A percentile compares a stretch with the other conserved stretches of the same genome.
Evolutionary conservation across 2,113 vertebrate species (phyloP).

Genomic region (Lates calcarifer): DNA sequence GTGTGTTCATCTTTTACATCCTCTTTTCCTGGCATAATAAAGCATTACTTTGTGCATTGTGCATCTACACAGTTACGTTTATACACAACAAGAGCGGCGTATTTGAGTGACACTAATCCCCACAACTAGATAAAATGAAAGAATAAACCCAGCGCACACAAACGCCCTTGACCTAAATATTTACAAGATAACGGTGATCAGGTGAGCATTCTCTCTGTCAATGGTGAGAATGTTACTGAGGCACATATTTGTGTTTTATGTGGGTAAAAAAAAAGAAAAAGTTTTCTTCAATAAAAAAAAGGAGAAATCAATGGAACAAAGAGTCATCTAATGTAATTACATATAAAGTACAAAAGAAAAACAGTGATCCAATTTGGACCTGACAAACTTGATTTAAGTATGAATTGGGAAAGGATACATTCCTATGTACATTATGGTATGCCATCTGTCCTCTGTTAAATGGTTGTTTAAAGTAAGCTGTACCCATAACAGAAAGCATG

Average conservation of each 20-base stretch:
- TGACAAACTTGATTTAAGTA: slow-evolving; percentile 25
- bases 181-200: slow-evolving; percentile 55
- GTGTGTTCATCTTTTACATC: slow-evolving; percentile 23
- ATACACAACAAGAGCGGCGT: slow-evolving; percentile 42
- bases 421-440: slow-evolving; percentile 63
- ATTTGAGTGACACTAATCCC: slow-evolving; percentile 68
- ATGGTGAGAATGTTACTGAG: slow-evolving; percentile 67
- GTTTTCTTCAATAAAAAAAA: slow-evolving; percentile 53
- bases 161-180: slow-evolving; percentile 69
- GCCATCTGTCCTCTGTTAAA: slow-evolving; percentile 14
- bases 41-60: slow-evolving; percentile 48
- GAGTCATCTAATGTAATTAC: slow-evolving; percentile 11
- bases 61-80: slow-evolving; percentile 48
- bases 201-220: slow-evolving; percentile 67
- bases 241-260: slow-evolving; percentile 71
- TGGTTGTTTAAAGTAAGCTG: slow-evolving; percentile 5
- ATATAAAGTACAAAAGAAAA: slow-evolving; percentile 41
- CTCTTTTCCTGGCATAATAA: slow-evolving; percentile 15
- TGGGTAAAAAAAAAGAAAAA: slow-evolving; percentile 38
- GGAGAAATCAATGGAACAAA: slow-evolving; percentile 37
- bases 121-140: slow-evolving; percentile 61
- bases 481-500: background rate
- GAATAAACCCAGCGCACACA: slow-evolving; percentile 50
- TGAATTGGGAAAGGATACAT: slow-evolving; percentile 59
- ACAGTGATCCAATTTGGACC: slow-evolving; percentile 25